These are phyloP conservation scores for Brachionus koreanus DNA, from an alignment of 1,140 invertebrate species.

Conservation along the genomic window DNA sequence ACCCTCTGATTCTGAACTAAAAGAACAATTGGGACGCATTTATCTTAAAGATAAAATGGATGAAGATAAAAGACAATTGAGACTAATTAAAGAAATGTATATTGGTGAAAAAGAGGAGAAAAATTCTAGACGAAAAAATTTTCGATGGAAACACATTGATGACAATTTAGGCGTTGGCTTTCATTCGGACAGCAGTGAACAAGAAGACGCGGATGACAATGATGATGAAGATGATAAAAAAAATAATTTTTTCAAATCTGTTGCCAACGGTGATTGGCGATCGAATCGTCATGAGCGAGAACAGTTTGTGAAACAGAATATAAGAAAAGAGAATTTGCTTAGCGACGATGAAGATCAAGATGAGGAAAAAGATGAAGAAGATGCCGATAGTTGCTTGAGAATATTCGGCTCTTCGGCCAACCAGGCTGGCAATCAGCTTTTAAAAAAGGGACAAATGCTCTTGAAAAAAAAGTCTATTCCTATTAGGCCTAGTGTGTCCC, in stretches of 20 bases:
- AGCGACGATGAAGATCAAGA: not conserved
- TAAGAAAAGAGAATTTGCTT: slow-evolving; percentile 28
- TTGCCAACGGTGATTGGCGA: slow-evolving; percentile 17
- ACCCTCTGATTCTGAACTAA: slow-evolving; percentile 1
- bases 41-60: slow-evolving; percentile 43
- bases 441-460: slow-evolving; percentile 25
- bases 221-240: slow-evolving; percentile 2
- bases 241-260: slow-evolving; percentile 8
- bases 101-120: not conserved
- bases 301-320: slow-evolving; percentile 27
- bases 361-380: not conserved
- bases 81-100: slow-evolving; percentile 41
- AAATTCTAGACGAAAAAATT: slow-evolving; percentile 32
- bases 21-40: slow-evolving; percentile 32
- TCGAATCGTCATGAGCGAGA: slow-evolving; percentile 37
- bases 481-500: not conserved
- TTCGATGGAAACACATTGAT: slow-evolving; percentile 38
- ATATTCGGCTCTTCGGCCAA: slow-evolving; percentile 1
- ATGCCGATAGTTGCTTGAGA: not conserved
- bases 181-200: not conserved
- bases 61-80: slow-evolving; percentile 24
- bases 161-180: not conserved
- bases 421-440: not conserved
- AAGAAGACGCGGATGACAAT: slow-evolving; percentile 28
- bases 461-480: not conserved